Base-by-base conservation (phyloP, 1,140 invertebrate genomes). In the Drosophila serrata region DNA sequence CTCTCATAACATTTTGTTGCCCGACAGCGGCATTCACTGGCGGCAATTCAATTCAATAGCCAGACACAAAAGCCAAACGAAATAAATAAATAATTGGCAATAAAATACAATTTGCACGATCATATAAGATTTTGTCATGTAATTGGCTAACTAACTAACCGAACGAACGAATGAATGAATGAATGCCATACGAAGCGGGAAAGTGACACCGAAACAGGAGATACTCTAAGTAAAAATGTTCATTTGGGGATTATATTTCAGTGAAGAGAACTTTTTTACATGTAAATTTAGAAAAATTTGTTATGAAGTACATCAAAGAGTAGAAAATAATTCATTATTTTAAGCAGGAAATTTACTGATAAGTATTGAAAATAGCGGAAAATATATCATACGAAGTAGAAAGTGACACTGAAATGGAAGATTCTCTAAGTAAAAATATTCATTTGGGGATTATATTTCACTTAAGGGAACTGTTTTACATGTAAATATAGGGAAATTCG, bases 21-120 rank as follows among this genome's bases (percentile, higher is more conserved):
- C 67, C 39, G 5, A 2, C n/a, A 24, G 6, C 65, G 65, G 51
- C 68, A 70, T 72, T 72, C 53, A 59, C 43, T 46, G 65, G 65
- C 65, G 65, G 65, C 65, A 17, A 70, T 65, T 65, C 62, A 45
- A 60, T 72, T 72, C 65, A 62, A 74, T 55, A 7, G 49, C 37
- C 31, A 67, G 51, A 42, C 64, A 77, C 73, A 60, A 77, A 76
- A 69, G 79, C 82, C 79, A 85, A 85, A 69, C 82, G 76, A 82
- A 88, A 84, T 84, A 88, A 88, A 88, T 88, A 88, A 88, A 88
- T 88, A 88, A 88, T 88, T 88, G 84, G 73, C 84, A 88, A 88
- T 90, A 84, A 90, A 88, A 88, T 88, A 84, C 84, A 88, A 88
- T 88, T 88, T 88, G 84, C 85, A 90, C 84, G 84, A 88, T 88